A percentile compares a stretch with the other conserved stretches of the same genome.
Evolutionary conservation across 2,888 invertebrate species (phyloP).

Genomic region (Chymomyza procnemis): DNA sequence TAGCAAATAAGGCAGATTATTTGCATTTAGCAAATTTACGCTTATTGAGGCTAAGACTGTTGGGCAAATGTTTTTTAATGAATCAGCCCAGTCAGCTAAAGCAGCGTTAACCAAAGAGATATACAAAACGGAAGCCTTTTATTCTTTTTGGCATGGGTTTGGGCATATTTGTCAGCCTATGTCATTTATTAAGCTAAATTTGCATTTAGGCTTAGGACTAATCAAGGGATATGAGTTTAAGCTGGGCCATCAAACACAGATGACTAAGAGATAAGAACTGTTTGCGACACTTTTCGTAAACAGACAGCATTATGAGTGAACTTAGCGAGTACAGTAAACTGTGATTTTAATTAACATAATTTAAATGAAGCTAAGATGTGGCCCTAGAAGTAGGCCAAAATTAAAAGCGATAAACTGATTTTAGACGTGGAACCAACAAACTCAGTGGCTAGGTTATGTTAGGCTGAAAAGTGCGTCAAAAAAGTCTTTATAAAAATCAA

Average conservation of each 20-base stretch:
- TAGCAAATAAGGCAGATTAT: conserved; percentile 41
- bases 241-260: neutral
- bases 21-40: conserved; percentile 70
- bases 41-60: conserved; percentile 48
- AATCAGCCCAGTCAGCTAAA: conserved; percentile 31
- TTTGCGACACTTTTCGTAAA: neutral
- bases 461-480: no score
- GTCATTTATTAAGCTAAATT: conserved; percentile 65
- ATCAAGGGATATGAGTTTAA: conserved; percentile 9
- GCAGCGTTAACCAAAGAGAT: neutral
- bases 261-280: neutral
- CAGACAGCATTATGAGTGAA: neutral
- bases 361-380: neutral
- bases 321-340: neutral
- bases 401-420: no score
- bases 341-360: neutral
- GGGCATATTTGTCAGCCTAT: conserved; percentile 4
- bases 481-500: no score
- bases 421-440: no score
- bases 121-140: conserved; percentile 36
- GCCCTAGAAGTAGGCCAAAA: no score
- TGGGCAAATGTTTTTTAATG: conserved; percentile 45
- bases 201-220: conserved; percentile 54
- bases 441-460: no score
- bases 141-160: conserved; percentile 48